Conservation (phyloP, 2,888 invertebrate genomes). For the Epiblema foenella region DNA sequence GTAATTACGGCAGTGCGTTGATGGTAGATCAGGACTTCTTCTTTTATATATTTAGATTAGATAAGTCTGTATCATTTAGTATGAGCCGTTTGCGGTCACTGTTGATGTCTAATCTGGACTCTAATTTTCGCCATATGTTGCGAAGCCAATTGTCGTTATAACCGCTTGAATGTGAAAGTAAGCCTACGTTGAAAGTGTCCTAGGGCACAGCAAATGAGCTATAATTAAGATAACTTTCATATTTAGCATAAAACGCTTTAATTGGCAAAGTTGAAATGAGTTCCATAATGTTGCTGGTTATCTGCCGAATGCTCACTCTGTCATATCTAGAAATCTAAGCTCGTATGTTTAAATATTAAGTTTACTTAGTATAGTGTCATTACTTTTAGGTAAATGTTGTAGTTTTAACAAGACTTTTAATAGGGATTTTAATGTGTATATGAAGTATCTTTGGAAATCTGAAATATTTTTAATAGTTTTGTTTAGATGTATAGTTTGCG, state of each 20-base stretch:
- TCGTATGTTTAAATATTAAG: constrained; percentile 23
- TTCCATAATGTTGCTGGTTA: constrained; percentile 22
- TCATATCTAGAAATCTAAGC: constrained; percentile 30
- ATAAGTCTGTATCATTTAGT: too few relatives aligned
- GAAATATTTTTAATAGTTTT: too few relatives aligned
- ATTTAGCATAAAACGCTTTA: constrained; percentile 29
- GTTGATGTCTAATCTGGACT: too few relatives aligned
- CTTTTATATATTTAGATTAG: too few relatives aligned
- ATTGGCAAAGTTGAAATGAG: constrained; percentile 34
- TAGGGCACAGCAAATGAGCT: constrained; percentile 19
- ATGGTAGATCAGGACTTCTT: too few relatives aligned
- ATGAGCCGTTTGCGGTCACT: too few relatives aligned
- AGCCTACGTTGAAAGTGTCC: neutral
- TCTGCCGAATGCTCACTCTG: constrained; percentile 1
- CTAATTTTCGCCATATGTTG: too few relatives aligned
- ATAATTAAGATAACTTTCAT: constrained; percentile 25
- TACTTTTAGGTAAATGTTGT: constrained; percentile 22
- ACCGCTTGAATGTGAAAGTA: neutral
- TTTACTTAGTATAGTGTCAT: constrained; percentile 27
- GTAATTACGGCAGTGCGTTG: too few relatives aligned
- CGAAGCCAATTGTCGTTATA: neutral
- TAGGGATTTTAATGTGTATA: constrained; percentile 8
- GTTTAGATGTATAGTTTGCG: too few relatives aligned
- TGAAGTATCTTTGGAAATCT: neutral
- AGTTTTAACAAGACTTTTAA: constrained; percentile 12